Evolutionary conservation across 2,113 vertebrate species (phyloP), one percentile per base, ranked within the genome.

Genomic region (Cynopterus brachyotis): DNA sequence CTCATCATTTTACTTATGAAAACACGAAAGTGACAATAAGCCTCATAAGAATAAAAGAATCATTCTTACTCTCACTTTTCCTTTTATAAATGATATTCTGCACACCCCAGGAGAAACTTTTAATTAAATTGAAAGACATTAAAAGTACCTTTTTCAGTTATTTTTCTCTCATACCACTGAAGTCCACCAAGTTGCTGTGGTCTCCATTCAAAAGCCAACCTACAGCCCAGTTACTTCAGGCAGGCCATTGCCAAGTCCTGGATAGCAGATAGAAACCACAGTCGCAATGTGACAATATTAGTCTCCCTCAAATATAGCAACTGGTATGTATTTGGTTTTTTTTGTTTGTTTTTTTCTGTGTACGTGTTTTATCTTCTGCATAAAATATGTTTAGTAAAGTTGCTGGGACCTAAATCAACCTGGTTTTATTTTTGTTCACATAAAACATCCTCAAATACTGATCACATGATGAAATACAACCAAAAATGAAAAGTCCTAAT

Each of bases 401-500:
- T 84, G 50, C 11, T 92, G 35, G 37, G 53, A 42, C 6, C 59
- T 67, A 15, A 57, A 87, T 59, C 42, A 75, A 87, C 53, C 84
- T 60, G 2, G 59, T 67, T 94, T 97, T 93, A 60, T 17, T 87
- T 92, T 35, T 91, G 57, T 69, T 89, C 73, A 78, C 11, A 88
- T 1, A 79, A 80, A 94, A 79, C 30, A 62, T 45, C 66, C 66
- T 50, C 78, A 94, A 83, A 89, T 85, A 59, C 20, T 28, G 22
- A 79, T 60, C 50, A 32, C 57, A 73, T 73, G 78, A 94, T n/a
- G 47, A 96, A 89, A 83, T 47, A 85, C 20, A 89, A 67, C 47
- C 72, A 11, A 73, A 94, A 96, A 82, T 35, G 73, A 57, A 64
- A 94, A 89, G 85, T 73, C 35, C 57, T 64, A 93, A 91, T 82